Conservation (phyloP, 2,888 invertebrate species). For the Lasioglossum morio region DNA sequence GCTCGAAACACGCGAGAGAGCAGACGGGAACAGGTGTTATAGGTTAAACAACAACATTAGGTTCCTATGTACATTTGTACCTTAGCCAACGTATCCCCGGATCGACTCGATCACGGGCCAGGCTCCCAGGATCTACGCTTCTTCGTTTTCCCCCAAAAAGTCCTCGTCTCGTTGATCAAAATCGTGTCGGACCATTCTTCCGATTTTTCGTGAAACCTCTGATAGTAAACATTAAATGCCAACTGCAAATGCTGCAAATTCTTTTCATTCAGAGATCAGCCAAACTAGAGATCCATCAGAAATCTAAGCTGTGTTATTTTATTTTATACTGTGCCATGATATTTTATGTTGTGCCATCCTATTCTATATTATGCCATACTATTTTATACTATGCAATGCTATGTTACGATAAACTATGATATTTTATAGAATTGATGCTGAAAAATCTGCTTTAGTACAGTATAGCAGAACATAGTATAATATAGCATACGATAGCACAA, state of each 20-base stretch:
- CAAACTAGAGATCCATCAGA: background rate
- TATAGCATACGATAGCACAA: background rate
- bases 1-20: conserved; percentile 39
- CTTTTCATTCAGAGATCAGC: background rate
- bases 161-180: background rate
- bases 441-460: background rate
- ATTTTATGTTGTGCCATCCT: background rate
- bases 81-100: conserved; percentile 81
- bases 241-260: background rate
- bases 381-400: background rate
- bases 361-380: background rate
- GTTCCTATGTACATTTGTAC: conserved; percentile 84
- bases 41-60: conserved; percentile 80
- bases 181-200: background rate
- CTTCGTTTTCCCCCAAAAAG: background rate
- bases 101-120: conserved; percentile 77
- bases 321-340: background rate
- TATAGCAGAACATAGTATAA: background rate
- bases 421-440: background rate
- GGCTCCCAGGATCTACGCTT: conserved; percentile 71
- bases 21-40: conserved; percentile 51
- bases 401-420: background rate
- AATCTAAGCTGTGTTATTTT: background rate
- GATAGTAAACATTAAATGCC: background rate
- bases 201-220: background rate